Evolutionary conservation across 2,113 vertebrate genomes (phyloP).

Genomic region (Willisornis vidua): DNA sequence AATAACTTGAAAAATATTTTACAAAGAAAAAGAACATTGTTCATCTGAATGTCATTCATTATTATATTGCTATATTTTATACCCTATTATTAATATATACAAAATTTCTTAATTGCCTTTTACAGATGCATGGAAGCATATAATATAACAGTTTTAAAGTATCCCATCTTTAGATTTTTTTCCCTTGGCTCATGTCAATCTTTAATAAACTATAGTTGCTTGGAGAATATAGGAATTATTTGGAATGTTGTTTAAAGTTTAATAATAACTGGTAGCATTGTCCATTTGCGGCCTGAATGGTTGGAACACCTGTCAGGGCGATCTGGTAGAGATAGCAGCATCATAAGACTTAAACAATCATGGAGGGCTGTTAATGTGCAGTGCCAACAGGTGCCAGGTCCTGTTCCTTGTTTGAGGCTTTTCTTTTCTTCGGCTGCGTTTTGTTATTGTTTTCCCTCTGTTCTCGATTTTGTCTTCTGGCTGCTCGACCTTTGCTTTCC

Average conservation of each 20-base stretch:
- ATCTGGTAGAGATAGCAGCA: constrained; percentile 92
- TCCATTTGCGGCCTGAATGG: constrained; percentile 68
- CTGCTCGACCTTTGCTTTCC: constrained; percentile 81
- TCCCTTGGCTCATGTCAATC: constrained; percentile 69
- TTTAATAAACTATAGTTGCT: constrained; percentile 74
- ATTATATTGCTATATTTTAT: constrained; percentile 77
- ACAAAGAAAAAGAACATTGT: constrained; percentile 72
- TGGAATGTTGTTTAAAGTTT: constrained; percentile 80
- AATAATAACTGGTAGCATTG: constrained; percentile 69
- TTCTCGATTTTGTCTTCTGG: constrained; percentile 80
- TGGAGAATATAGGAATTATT: constrained; percentile 75
- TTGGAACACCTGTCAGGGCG: constrained; percentile 70
- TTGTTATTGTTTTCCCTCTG: constrained; percentile 89
- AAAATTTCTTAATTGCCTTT: constrained; percentile 77
- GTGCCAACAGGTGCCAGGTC: constrained; percentile 75
- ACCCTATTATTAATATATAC: constrained; percentile 82
- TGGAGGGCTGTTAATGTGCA: constrained; percentile 78
- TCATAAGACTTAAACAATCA: constrained; percentile 76
- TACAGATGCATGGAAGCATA: constrained; percentile 78
- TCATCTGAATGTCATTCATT: constrained; percentile 76
- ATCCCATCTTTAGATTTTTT: constrained; percentile 71
- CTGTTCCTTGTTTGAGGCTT: constrained; percentile 82
- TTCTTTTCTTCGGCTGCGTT: constrained; percentile 87
- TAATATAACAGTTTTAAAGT: constrained; percentile 69
- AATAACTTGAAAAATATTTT: constrained; percentile 75